phyloP scores from a whole-genome alignment of 2,888 invertebrate species.

The Nasonovia ribisnigri region DNA sequence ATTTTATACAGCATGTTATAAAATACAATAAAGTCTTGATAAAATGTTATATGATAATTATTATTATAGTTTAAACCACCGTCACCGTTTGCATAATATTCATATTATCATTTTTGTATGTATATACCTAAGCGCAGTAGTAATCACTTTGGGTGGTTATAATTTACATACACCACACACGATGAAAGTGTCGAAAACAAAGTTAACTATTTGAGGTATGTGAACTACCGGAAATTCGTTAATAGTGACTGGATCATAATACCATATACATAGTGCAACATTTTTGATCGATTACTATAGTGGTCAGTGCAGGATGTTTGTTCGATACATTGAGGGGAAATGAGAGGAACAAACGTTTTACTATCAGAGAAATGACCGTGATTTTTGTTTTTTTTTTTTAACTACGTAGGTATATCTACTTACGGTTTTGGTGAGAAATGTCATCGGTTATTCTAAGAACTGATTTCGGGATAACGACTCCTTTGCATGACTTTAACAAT shows the following conservation, averaged over 20 bases:
- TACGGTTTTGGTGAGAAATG: not conserved
- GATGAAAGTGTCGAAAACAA: not conserved
- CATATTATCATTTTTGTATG: not conserved
- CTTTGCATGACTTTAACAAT: not conserved
- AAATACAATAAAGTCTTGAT: not conserved
- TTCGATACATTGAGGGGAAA: not conserved
- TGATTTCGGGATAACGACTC: not conserved
- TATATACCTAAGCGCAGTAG: not conserved
- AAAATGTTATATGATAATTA: not conserved
- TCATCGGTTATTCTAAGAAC: not conserved
- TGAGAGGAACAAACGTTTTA: not conserved
- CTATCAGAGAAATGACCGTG: not conserved
- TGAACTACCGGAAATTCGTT: constrained; percentile 1
- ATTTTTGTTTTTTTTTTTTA: not conserved
- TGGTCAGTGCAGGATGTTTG: not conserved
- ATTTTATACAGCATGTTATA: not conserved
- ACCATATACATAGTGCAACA: not conserved
- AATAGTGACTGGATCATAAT: not conserved
- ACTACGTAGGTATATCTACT: not conserved
- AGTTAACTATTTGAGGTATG: not conserved
- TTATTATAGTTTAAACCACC: not conserved
- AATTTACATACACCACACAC: constrained; percentile 3
- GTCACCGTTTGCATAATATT: not conserved
- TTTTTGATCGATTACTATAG: not conserved
- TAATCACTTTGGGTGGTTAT: not conserved